Base-by-base conservation (phyloP, 2,113 vertebrate genomes). In the Sapayoa aenigma region DNA sequence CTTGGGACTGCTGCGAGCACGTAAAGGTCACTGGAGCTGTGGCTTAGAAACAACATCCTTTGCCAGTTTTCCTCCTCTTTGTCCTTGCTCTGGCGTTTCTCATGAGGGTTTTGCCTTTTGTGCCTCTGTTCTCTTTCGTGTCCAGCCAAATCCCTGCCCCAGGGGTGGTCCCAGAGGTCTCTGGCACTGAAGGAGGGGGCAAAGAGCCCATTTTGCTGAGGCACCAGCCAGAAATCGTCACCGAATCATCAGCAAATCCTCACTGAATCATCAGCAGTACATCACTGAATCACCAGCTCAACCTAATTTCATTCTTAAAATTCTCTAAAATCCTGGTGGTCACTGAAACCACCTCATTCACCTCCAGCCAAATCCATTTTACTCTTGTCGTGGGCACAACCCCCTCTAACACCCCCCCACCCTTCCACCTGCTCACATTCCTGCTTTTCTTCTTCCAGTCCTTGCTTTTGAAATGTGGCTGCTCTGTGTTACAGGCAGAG, bases 81-180 rank as follows among this genome's bases (percentile, higher is more conserved):
- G 47, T 14, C 49, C 14, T 1, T 5, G 4, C 9, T 62, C 56
- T 79, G 77, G 42, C 39, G 21, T 44, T 94, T 52, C 72, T 69
- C 39, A 11, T 52, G 7, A 1, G 22, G 53, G 35, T 55, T 65
- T 56, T 47, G 39, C 46, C 47, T 62, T 55, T 59, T 30, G 33
- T 50, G 39, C 41, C 60, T 68, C 56, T 44, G 18, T n/a, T 72
- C 55, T 30, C 80, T 50, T 59, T 8, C 0, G 25, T 5, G 11
- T 7, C 10, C 16, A 56, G 30, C 30, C 52, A 35, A 46, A 82
- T n/a, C 37, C 0, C 24, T 12, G 39, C 11, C 28, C 59, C 21
- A 7, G 58, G 49, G 44, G 37, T 1, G 24, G 33, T 0, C 11
- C 24, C 17, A 1, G 3, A 3, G 35, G 33, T 22, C 65, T 60